Base-by-base conservation (phyloP, 1,140 invertebrate species). In the Asbolus verrucosus region DNA sequence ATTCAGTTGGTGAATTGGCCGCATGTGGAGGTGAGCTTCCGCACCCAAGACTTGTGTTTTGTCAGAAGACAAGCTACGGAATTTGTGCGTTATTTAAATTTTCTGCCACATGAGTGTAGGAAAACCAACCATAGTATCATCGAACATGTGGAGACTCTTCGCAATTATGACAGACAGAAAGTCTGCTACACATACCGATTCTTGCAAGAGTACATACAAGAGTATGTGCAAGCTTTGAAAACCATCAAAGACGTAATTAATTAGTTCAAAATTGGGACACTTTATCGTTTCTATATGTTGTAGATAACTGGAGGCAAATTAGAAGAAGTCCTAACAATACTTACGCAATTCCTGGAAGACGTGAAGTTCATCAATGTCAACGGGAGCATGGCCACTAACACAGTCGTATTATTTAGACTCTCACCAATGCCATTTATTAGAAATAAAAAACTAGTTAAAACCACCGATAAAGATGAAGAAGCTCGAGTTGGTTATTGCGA, bases 1-100 rank as follows among this genome's bases (percentile, higher is more conserved):
- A 19, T 11, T 14, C 24, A 65, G 14, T 8, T 70, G 1, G 13
- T 70, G 11, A 70, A 70, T 39, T 65, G 61, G 31, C 68, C 68
- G 11, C 63, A 24, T 27, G 30, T 70, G 9, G 41, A 65, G 9
- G 61, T 65, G 9, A 41, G 8, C 5, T 70, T 70, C 18, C 27
- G 41, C 15, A 50, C 14, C 2, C 9, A 33, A 19, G 60, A 63
- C 5, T 16, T 50, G 11, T 70, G 38, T 13, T 70, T 65, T 30
- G 33, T 46, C 14, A 2, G 60, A 54, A 16, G 39, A 13, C 30
- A 21, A 19, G 30, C 31, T 8, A 27, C 41, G 1, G 61, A 65
- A 27, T 41, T 41, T 9, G 16, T 43, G 8, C 39, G 39, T 16
- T 70, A 54, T 38, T 41, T 70, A 6, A 70, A 61, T 38, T 27